Evolutionary conservation across 1,140 invertebrate species (phyloP), one percentile per base, ranked within the genome.

Genomic region (Bombus fervidus): DNA sequence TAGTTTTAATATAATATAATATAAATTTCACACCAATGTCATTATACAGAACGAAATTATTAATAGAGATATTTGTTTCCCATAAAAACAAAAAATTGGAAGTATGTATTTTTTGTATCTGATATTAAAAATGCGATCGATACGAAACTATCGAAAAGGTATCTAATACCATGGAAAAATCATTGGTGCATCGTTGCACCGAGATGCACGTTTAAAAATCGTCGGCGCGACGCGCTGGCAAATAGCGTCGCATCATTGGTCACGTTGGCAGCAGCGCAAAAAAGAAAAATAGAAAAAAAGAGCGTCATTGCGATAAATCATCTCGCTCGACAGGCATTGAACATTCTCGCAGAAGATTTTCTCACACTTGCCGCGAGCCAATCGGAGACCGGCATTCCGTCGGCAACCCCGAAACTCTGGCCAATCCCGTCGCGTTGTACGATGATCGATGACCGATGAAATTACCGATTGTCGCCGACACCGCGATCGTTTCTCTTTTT

Each of bases 241-340:
- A 76, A 87, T 69, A 47, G 68, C 59, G 68, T n/a, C 57, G 64
- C 43, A 31, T 82, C 39, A 57, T 82, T 76, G 85, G 79, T 59
- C 59, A 37, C 47, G 22, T 76, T 71, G 39, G 28, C 39, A 77
- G 81, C 34, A 74, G 68, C 41, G 28, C 25, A 66, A 66, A 34
- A 66, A 66, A 22, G n/a, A 34, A 34, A n/a, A 62, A n/a, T n/a
- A 72, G 47, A 81, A 83, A 85, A 84, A 69, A 76, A 86, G 86
- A 90, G 76, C 83, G 79, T 91, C 86, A 91, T 92, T 91, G 88
- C 91, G 87, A 93, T 93, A 93, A 93, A 93, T 93, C 93, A 93
- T 93, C 83, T 85, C 31, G 68, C 18, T 34, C 88, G 92, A 93
- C 93, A 93, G 92, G 88, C 89, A 93, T 93, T 92, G 89, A 93